Evolutionary conservation across 92 coral and sea anemone genomes (phyloP), one percentile per base, ranked within the genome.

Genomic region (Paragorgia papillata): DNA sequence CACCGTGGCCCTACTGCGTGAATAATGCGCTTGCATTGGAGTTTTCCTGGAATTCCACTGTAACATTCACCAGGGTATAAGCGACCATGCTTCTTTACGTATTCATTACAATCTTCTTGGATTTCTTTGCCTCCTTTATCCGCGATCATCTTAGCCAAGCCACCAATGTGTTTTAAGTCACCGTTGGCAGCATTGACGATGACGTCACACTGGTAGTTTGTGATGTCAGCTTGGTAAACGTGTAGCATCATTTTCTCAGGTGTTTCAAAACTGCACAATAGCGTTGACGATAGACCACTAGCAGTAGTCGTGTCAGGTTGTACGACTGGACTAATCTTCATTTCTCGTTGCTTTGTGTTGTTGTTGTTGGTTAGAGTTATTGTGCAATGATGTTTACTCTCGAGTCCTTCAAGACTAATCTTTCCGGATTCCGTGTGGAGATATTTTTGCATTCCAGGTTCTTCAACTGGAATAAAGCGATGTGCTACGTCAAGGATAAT

Each of bases 381-480:
- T 10, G 64, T 24, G 37, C 84, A 79, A 26, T 71, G 30, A 19
- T 66, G 54, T 7, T 67, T 51, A 2, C 24, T 21, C 67, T 79
- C 76, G 25, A 79, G 53, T 46, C 74, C 75, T 1, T 22, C 39
- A 4, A 79, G 54, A 54, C 20, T 54, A 0, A 31, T 25, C 22
- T 67, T 66, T 22, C 84, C 84, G 3, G 63, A 57, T 17, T 33
- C 77, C 14, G 44, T 22, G 32, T 29, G 18, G n/a, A 90, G 78
- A 24, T 49, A 81, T 50, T 83, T 79, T 14, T 84, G 83, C 92
- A 80, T 90, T 5, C 90, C 92, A 10, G 90, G 96, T 55, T 85
- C 83, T 48, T 88, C 75, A 51, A 87, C 10, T 13, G 68, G 33
- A 10, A 90, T 35, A 8, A 39, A 69, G 2, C n/a, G 69, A 41